Conservation (phyloP, 2,113 vertebrate species). For the Pionites leucogaster region DNA sequence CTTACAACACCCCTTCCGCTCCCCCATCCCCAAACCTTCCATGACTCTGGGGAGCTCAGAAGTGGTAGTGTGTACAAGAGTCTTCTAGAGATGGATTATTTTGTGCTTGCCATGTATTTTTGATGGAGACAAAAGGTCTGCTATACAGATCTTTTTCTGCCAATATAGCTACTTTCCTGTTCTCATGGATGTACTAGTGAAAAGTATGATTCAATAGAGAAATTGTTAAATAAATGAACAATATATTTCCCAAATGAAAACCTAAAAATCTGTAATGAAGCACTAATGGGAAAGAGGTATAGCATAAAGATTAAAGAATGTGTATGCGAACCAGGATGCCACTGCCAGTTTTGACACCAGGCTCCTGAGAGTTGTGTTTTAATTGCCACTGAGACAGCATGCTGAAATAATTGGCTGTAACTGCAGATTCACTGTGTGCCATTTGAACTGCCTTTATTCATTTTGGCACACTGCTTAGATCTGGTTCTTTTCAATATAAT, state of each 20-base stretch:
- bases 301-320: background rate
- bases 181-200: background rate
- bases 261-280: background rate
- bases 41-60: background rate
- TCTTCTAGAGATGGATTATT: background rate
- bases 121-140: background rate
- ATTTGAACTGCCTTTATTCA: slow-evolving; percentile 23
- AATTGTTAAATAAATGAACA: background rate
- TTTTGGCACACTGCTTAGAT: background rate
- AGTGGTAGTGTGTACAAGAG: background rate
- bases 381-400: slow-evolving; percentile 1
- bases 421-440: background rate
- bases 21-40: background rate
- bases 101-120: background rate
- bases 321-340: background rate
- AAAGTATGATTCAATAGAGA: background rate
- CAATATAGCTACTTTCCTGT: background rate
- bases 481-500: background rate
- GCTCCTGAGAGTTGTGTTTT: background rate
- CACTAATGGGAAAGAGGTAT: background rate
- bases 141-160: background rate
- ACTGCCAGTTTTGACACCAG: slow-evolving; percentile 12
- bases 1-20: background rate
- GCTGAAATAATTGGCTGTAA: slow-evolving; percentile 49
- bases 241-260: background rate